These are phyloP conservation scores for Trachops cirrhosus DNA, from an alignment of 2,797 vertebrate genomes.

Conservation along the genomic window DNA sequence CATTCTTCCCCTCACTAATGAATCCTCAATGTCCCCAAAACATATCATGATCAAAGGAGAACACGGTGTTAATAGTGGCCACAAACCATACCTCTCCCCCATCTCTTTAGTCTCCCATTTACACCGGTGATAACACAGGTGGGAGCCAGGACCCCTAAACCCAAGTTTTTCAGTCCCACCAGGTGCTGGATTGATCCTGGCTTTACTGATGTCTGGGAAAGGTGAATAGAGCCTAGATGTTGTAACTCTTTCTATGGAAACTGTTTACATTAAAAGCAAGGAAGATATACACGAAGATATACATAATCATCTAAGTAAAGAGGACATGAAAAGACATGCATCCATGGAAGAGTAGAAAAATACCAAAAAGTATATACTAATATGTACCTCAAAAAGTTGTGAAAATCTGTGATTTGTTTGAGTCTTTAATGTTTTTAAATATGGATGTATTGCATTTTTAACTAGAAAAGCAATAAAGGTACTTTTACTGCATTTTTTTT, in stretches of 20 bases:
- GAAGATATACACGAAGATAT: neutral
- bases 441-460: neutral
- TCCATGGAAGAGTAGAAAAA: neutral
- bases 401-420: neutral
- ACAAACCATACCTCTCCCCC: neutral
- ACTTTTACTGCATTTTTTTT: neutral
- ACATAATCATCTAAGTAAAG: neutral
- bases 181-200: neutral
- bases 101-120: neutral
- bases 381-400: neutral
- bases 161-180: neutral
- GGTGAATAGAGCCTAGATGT: neutral
- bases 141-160: neutral
- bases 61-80: neutral
- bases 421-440: neutral
- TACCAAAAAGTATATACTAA: neutral
- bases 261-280: neutral
- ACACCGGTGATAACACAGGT: neutral
- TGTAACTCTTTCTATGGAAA: neutral
- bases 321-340: neutral
- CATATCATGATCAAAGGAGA: neutral
- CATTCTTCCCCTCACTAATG: neutral
- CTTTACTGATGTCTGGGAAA: neutral
- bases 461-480: neutral
- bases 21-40: neutral